Percentiles rank a stretch among this genome's conserved stretches.
Evolutionary conservation across 2,113 vertebrate genomes (phyloP).

Genomic region (Ptyas mucosa): DNA sequence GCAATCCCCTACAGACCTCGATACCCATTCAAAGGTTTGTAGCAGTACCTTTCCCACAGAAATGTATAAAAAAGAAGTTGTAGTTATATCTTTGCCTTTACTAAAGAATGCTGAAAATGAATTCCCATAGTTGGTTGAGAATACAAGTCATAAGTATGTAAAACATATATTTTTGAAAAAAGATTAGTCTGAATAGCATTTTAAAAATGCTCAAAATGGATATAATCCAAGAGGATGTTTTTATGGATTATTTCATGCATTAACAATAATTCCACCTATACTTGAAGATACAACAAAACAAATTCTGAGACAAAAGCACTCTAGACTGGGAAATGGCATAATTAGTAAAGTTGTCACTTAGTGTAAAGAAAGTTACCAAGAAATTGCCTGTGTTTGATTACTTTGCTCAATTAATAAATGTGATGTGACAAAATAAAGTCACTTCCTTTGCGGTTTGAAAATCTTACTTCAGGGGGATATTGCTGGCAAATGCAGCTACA

Average conservation of each 20-base stretch:
- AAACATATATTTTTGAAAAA: neutral
- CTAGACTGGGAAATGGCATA: neutral
- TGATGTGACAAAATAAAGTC: neutral
- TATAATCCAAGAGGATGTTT: neutral
- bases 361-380: neutral
- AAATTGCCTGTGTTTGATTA: neutral
- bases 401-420: neutral
- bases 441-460: neutral
- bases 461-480: neutral
- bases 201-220: neutral
- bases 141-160: neutral
- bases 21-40: neutral
- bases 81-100: neutral
- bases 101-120: neutral
- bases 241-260: neutral
- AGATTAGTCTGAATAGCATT: neutral
- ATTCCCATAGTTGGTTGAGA: neutral
- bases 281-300: neutral
- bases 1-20: neutral
- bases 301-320: neutral
- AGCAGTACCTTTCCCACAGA: neutral
- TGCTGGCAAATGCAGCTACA: neutral
- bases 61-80: neutral
- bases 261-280: neutral
- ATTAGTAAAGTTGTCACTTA: neutral